Evolutionary conservation across 2,888 invertebrate genomes (phyloP).

Genomic region (Agapostemon virescens): DNA sequence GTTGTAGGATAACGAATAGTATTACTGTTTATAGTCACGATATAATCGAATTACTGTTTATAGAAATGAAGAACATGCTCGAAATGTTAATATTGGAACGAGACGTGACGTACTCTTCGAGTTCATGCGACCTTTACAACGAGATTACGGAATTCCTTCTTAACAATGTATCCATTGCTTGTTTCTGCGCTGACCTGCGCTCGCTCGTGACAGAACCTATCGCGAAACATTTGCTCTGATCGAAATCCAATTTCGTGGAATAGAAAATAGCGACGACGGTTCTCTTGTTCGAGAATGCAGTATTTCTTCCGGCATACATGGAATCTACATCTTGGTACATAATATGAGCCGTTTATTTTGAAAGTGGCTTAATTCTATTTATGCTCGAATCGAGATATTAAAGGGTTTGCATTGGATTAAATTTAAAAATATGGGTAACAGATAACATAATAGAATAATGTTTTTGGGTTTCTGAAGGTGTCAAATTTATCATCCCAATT

Average conservation of each 20-base stretch:
- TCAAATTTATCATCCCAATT: too few relatives aligned
- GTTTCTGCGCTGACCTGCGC: conserved; percentile 14
- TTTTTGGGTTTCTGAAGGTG: too few relatives aligned
- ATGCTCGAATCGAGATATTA: too few relatives aligned
- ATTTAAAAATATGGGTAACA: too few relatives aligned
- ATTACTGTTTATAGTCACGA: background rate
- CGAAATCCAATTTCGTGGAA: conserved; percentile 29
- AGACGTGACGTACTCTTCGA: conserved; percentile 9
- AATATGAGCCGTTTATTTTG: too few relatives aligned
- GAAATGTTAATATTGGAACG: background rate
- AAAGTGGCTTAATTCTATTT: too few relatives aligned
- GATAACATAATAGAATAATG: too few relatives aligned
- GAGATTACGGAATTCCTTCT: conserved; percentile 32
- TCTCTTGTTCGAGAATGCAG: background rate
- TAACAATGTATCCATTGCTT: conserved; percentile 28
- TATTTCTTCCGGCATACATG: background rate
- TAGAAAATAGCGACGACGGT: background rate
- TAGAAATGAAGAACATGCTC: background rate
- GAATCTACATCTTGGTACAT: background rate
- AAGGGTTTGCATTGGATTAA: too few relatives aligned
- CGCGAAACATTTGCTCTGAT: conserved; percentile 6
- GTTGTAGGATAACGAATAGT: background rate
- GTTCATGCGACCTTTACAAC: conserved; percentile 15
- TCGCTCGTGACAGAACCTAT: conserved; percentile 21
- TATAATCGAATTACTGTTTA: background rate